Conservation (phyloP, 2,797 vertebrate genomes). For the Chiroxiphia lanceolata region DNA sequence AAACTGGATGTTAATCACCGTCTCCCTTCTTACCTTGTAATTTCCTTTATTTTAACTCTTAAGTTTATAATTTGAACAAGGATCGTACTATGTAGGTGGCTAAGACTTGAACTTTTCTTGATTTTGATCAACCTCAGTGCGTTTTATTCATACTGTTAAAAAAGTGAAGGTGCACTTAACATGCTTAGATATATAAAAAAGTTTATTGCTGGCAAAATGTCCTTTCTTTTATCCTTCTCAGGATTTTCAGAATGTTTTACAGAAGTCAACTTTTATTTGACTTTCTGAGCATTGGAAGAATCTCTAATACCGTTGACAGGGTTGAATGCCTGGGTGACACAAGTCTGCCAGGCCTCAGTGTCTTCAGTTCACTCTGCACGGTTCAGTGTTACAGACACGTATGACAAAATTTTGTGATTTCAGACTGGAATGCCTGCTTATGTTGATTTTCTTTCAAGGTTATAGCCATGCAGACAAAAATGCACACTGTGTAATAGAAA, state of each 20-base stretch:
- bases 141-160: neutral
- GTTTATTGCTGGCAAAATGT: neutral
- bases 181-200: neutral
- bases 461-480: neutral
- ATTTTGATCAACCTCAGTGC: neutral
- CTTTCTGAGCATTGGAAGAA: neutral
- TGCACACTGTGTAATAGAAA: neutral
- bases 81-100: neutral
- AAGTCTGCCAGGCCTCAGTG: neutral
- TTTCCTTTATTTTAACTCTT: slow-evolving; percentile 33
- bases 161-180: neutral
- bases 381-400: neutral
- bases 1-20: neutral
- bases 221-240: neutral
- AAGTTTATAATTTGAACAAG: slow-evolving; percentile 38
- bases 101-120: slow-evolving; percentile 7
- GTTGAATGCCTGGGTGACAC: neutral
- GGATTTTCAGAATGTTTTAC: slow-evolving; percentile 5
- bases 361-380: neutral
- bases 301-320: neutral
- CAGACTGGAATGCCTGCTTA: neutral
- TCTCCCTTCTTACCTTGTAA: neutral
- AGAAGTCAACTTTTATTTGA: neutral
- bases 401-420: neutral
- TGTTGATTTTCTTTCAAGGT: neutral